Base-by-base conservation (phyloP, 1,140 invertebrate species). In the Bradynema listronoti region DNA sequence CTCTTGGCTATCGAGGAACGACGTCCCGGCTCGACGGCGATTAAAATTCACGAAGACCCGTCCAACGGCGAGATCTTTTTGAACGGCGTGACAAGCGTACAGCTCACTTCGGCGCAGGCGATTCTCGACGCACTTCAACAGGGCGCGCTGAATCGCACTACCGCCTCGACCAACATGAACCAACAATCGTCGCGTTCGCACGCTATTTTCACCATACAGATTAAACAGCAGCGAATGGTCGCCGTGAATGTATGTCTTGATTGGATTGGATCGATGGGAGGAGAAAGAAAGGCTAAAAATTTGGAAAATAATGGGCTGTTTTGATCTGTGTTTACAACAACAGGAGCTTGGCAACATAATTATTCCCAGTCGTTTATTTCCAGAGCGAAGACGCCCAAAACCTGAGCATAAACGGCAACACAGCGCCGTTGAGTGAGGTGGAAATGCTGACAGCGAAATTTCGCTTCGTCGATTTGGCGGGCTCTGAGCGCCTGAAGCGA, bases 161-260 rank as follows among this genome's bases (percentile, higher is more conserved):
- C 72, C 1, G 89, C 89, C 36, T 80, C 85, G 11, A 93, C 95
- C 78, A 89, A 89, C 59, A 95, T 96, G 91, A 97, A 97, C 78
- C 86, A 91, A 52, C 85, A 91, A 77, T 94, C 91, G 0, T 93
- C 90, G 47, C 84, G 92, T 65, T 94, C 90, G 68, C 92, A 97
- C 80, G 92, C 91, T 0, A 87, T 97, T 52, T 84, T 97, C 39
- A 90, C 89, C 11, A 36, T 78, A 9, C 51, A 61, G 36, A 32
- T 77, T 14, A 63, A 65, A 57, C 75, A 77, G 41, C 52, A 25
- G 2, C 41, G 61, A 25, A 32, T 52, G 11, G 61, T 63, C 11
- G 33, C 58, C 9, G 43, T 63, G 4, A 58, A 64, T 4, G 60
- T 59, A 64, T 16, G 19, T 5, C 30, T 7, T 63, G 22, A 4